These are phyloP conservation scores for Ommatoiulus sabulosus DNA, from an alignment of 2,888 invertebrate species.

Conservation along the genomic window DNA sequence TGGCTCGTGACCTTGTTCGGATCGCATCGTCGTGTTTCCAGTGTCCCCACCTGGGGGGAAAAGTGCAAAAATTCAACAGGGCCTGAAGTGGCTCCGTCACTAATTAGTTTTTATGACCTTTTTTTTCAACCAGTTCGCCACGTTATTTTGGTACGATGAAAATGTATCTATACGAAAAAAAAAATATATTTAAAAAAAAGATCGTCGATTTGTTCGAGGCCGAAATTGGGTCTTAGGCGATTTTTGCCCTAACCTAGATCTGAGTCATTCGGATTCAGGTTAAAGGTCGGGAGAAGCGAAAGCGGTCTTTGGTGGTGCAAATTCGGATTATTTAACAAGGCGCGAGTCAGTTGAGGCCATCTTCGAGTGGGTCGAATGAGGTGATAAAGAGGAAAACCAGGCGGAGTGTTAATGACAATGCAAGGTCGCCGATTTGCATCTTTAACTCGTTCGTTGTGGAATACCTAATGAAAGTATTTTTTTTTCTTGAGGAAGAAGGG, in stretches of 20 bases:
- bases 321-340: not conserved
- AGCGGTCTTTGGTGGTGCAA: not conserved
- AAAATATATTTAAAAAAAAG: not conserved
- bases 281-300: too few species aligned
- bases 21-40: not conserved
- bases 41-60: not conserved
- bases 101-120: not conserved
- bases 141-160: not conserved
- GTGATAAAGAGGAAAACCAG: not conserved
- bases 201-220: too few species aligned
- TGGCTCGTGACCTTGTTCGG: conserved; percentile 22
- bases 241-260: not conserved
- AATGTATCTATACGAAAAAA: not conserved
- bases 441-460: not conserved
- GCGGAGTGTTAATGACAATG: not conserved
- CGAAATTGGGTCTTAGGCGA: not conserved
- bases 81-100: not conserved
- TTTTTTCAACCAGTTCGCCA: not conserved
- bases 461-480: too few species aligned
- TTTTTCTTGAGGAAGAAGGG: too few species aligned
- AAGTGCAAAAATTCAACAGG: not conserved
- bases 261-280: not conserved
- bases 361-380: not conserved
- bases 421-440: conserved; percentile 3
- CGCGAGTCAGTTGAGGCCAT: not conserved